A percentile compares a stretch with the other conserved stretches of the same genome.
Evolutionary conservation across 2,888 invertebrate genomes (phyloP).

Genomic region (Quadriops clusia): DNA sequence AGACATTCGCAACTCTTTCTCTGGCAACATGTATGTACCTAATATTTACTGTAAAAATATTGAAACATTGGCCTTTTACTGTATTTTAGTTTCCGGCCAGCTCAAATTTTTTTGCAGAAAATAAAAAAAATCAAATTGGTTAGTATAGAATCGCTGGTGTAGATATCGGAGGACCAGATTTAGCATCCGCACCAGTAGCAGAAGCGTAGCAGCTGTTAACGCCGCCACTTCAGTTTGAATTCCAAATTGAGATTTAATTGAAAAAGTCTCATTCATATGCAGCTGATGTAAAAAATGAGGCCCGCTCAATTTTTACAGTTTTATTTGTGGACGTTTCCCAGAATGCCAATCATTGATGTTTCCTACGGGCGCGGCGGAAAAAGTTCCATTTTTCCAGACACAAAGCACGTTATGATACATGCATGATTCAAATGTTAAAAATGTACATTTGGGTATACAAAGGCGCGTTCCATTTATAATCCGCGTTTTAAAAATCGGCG

Average conservation of each 20-base stretch:
- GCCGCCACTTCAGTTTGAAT: conserved; percentile 25
- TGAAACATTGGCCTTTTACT: too few relatives aligned
- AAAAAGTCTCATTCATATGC: conserved; percentile 39
- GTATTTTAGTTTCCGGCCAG: too few relatives aligned
- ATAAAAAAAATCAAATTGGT: too few relatives aligned
- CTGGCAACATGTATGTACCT: too few relatives aligned
- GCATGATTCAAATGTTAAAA: conserved; percentile 35
- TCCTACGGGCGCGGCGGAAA: conserved; percentile 16
- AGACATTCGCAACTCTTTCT: too few relatives aligned
- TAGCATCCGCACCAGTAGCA: too few relatives aligned
- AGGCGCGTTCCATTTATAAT: conserved; percentile 35
- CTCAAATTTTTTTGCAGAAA: too few relatives aligned
- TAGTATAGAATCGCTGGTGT: too few relatives aligned
- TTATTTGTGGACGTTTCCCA: conserved; percentile 30
- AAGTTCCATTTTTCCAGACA: conserved; percentile 24
- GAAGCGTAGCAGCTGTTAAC: conserved; percentile 27
- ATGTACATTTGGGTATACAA: conserved; percentile 23
- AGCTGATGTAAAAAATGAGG: conserved; percentile 36
- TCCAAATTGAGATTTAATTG: conserved; percentile 38
- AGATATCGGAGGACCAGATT: too few relatives aligned
- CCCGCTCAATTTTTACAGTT: conserved; percentile 31
- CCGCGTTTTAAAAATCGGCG: conserved; percentile 31
- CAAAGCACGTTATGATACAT: conserved; percentile 31
- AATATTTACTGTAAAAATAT: too few relatives aligned
- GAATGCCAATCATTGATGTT: conserved; percentile 31